A percentile compares a stretch with the other conserved stretches of the same genome.
Evolutionary conservation across 2,113 vertebrate species (phyloP).

Genomic region (Alectura lathami): DNA sequence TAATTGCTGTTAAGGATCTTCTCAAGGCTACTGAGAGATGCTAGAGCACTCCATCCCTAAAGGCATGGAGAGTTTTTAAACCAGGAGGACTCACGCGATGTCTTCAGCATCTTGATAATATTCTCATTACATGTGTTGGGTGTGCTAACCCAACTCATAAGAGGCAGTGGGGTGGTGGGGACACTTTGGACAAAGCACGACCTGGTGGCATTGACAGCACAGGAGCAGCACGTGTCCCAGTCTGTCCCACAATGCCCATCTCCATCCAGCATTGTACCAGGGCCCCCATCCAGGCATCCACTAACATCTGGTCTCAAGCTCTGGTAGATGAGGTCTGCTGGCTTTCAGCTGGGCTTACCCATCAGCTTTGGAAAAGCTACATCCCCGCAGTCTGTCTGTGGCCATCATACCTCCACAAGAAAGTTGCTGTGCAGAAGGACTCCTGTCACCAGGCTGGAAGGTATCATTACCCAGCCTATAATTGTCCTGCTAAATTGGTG

Average conservation of each 20-base stretch:
- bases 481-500: conserved; percentile 34
- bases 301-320: not conserved
- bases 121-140: not conserved
- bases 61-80: not conserved
- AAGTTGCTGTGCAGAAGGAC: not conserved
- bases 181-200: not conserved
- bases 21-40: not conserved
- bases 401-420: not conserved
- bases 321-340: not conserved
- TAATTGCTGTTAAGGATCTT: not conserved
- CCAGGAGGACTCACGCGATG: not conserved
- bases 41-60: not conserved
- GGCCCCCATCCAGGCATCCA: not conserved
- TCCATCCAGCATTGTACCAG: not conserved
- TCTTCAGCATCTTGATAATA: too few species aligned
- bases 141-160: not conserved
- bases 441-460: conserved; percentile 29
- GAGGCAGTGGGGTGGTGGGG: not conserved
- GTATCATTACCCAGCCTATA: not conserved
- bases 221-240: not conserved
- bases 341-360: not conserved
- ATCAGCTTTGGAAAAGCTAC: not conserved
- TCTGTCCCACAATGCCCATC: not conserved
- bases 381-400: not conserved
- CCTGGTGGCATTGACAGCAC: not conserved